phyloP scores from a whole-genome alignment of 2,888 invertebrate species.

The Machimus atricapillus region DNA sequence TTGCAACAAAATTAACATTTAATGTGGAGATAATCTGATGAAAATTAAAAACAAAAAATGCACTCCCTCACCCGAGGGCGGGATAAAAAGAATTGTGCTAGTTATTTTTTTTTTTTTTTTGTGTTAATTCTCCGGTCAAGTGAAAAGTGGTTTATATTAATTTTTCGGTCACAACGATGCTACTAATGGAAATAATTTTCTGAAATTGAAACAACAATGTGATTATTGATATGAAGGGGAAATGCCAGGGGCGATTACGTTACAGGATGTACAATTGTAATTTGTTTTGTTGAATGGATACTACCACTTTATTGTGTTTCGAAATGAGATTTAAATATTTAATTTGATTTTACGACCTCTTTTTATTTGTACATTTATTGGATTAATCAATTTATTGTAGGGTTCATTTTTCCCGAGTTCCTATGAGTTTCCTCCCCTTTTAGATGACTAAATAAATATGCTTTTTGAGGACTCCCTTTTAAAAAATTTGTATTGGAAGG shows the following conservation, averaged over 20 bases:
- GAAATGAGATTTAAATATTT: not conserved
- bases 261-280: not conserved
- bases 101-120: not conserved
- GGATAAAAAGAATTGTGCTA: not conserved
- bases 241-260: not conserved
- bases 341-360: not conserved
- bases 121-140: not conserved
- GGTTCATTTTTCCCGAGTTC: not conserved
- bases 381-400: not conserved
- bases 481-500: not conserved
- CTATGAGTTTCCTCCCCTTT: not conserved
- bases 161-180: not conserved
- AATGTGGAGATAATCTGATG: not conserved
- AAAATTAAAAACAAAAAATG: not conserved
- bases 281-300: not conserved
- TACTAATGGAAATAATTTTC: not conserved
- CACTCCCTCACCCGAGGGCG: not conserved
- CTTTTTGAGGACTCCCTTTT: not conserved
- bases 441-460: not conserved
- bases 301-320: not conserved
- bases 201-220: not conserved
- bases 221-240: not conserved
- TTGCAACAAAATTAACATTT: not conserved
- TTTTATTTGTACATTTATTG: not conserved
- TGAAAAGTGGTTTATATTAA: not conserved